Percentiles rank a stretch among this genome's conserved stretches.
Evolutionary conservation across 2,888 invertebrate genomes (phyloP).

Genomic region (Noctua janthina): DNA sequence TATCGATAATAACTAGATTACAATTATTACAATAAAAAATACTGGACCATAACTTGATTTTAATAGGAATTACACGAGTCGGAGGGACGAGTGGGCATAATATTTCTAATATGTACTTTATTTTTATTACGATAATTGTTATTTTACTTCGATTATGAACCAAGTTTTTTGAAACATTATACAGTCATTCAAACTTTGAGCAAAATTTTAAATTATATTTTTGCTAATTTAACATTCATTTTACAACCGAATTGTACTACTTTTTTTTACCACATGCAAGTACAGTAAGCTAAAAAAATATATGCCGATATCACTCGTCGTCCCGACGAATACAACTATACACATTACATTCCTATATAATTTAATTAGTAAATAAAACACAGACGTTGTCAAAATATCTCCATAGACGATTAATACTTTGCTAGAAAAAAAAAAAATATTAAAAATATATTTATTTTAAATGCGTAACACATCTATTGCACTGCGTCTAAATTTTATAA

Average conservation of each 20-base stretch:
- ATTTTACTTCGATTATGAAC: conserved; percentile 20
- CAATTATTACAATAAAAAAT: conserved; percentile 82
- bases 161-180: conserved; percentile 22
- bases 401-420: conserved; percentile 67
- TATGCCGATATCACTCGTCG: conserved; percentile 49
- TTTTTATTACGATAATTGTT: conserved; percentile 5
- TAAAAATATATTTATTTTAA: conserved; percentile 66
- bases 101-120: conserved; percentile 68
- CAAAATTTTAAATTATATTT: conserved; percentile 51
- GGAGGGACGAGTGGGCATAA: conserved; percentile 63
- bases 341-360: conserved; percentile 65
- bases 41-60: conserved; percentile 88
- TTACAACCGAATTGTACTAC: conserved; percentile 56
- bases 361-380: conserved; percentile 62
- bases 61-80: conserved; percentile 84
- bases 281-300: conserved; percentile 55
- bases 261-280: conserved; percentile 22
- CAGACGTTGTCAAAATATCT: conserved; percentile 62
- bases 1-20: conserved; percentile 79
- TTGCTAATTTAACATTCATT: conserved; percentile 21
- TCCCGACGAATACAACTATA: conserved; percentile 60
- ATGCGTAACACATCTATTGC: conserved; percentile 67
- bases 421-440: conserved; percentile 61
- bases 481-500: conserved; percentile 57
- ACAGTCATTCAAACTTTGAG: conserved; percentile 43